phyloP scores from a whole-genome alignment of 2,113 vertebrate genomes.

The Ranitomeya imitator region DNA sequence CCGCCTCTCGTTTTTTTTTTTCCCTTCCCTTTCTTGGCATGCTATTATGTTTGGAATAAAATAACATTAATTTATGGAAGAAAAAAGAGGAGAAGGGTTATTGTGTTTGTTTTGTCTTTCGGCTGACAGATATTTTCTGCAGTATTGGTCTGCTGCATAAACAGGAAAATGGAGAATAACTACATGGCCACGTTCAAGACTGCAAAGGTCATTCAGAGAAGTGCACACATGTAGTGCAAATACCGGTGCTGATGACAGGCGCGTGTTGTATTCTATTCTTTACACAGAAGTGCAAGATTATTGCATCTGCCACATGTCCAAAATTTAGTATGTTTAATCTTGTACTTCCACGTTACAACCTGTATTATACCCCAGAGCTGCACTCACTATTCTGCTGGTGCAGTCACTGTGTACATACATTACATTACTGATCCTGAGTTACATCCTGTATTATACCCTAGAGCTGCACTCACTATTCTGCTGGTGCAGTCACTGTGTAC shows the following conservation, averaged over 20 bases:
- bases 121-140: slow-evolving; percentile 24
- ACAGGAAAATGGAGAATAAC: neutral
- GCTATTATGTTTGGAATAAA: slow-evolving; percentile 42
- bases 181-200: neutral
- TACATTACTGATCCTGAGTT: too few relatives aligned
- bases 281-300: neutral
- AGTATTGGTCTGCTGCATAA: slow-evolving; percentile 4
- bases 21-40: slow-evolving; percentile 44
- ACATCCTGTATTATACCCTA: too few relatives aligned
- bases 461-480: too few relatives aligned
- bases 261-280: neutral
- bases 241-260: neutral
- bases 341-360: too few relatives aligned
- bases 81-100: slow-evolving; percentile 40
- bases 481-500: too few relatives aligned
- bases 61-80: slow-evolving; percentile 47
- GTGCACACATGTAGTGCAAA: slow-evolving; percentile 1
- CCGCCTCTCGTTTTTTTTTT: slow-evolving; percentile 63
- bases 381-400: too few relatives aligned
- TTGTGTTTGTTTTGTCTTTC: slow-evolving; percentile 31
- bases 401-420: too few relatives aligned
- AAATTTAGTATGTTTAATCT: neutral
- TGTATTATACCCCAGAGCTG: too few relatives aligned
- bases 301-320: neutral
- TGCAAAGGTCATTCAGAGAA: slow-evolving; percentile 9